Conservation (phyloP, 2,888 invertebrate species). For the Actias luna region DNA sequence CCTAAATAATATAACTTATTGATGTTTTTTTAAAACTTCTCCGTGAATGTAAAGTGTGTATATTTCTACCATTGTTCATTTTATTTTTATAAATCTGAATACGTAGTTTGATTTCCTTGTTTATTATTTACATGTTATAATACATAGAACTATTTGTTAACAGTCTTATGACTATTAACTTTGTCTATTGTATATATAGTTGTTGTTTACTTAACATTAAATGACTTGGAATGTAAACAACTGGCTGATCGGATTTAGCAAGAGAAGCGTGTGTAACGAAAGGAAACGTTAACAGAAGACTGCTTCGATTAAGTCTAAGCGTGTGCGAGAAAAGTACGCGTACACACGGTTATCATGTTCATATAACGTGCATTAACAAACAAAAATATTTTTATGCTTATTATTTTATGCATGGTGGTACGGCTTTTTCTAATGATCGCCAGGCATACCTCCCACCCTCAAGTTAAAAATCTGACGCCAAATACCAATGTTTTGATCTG, state of each 20-base stretch:
- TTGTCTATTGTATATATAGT: neutral
- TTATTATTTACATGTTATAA: neutral
- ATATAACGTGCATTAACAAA: neutral
- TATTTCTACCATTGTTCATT: too few species aligned
- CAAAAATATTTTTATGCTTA: neutral
- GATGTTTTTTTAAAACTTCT: too few species aligned
- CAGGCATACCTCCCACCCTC: too few species aligned
- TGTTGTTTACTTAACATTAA: slow-evolving; percentile 5
- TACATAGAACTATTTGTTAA: neutral
- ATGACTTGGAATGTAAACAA: slow-evolving; percentile 7
- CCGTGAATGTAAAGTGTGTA: too few species aligned
- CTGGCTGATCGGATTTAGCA: slow-evolving; percentile 23
- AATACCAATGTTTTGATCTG: too few species aligned
- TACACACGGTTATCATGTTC: slow-evolving; percentile 20
- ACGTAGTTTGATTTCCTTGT: neutral
- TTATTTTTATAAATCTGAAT: neutral
- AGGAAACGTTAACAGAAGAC: slow-evolving; percentile 29
- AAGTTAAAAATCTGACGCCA: too few species aligned
- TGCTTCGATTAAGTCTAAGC: slow-evolving; percentile 31
- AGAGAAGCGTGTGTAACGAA: slow-evolving; percentile 26
- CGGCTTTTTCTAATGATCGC: too few species aligned
- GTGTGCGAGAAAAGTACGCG: slow-evolving; percentile 26
- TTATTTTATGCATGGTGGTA: too few species aligned
- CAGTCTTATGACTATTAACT: neutral
- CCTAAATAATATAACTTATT: too few species aligned